phyloP scores from a whole-genome alignment of 2,797 vertebrate species.

The Merluccius polli region DNA sequence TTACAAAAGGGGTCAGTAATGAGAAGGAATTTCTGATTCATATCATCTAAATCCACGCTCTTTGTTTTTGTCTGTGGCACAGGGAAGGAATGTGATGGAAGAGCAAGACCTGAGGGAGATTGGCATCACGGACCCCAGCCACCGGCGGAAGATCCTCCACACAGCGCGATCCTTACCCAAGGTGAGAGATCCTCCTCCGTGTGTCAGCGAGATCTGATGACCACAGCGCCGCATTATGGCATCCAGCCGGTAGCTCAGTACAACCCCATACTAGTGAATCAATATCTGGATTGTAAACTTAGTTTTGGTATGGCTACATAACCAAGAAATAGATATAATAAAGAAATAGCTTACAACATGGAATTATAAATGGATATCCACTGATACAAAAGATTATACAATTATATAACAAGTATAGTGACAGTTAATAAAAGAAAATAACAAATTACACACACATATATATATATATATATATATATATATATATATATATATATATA shows the following conservation, averaged over 20 bases:
- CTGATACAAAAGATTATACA: not conserved
- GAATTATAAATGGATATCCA: not conserved
- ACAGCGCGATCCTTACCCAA: slow-evolving; percentile 90
- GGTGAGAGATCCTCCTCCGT: slow-evolving; percentile 69
- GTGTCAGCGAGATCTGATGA: not conserved
- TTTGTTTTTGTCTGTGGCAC: slow-evolving; percentile 24
- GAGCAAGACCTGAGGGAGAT: slow-evolving; percentile 95
- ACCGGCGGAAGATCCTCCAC: slow-evolving; percentile 92
- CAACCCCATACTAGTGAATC: not conserved
- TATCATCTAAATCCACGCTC: not conserved
- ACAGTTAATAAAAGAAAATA: not conserved
- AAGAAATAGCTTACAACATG: not conserved
- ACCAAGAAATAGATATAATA: not conserved
- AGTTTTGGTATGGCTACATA: not conserved
- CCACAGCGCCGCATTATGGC: not conserved
- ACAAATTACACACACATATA: too few species aligned
- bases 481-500: too few species aligned
- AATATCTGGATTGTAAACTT: not conserved
- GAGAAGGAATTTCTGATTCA: not conserved
- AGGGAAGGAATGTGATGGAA: slow-evolving; percentile 94
- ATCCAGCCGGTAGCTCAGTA: not conserved
- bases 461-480: too few species aligned
- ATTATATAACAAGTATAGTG: not conserved
- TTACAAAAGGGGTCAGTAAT: not conserved
- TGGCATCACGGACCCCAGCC: slow-evolving; percentile 88